Base-by-base conservation (phyloP, 2,888 invertebrate species). In the Cactoblastis cactorum region DNA sequence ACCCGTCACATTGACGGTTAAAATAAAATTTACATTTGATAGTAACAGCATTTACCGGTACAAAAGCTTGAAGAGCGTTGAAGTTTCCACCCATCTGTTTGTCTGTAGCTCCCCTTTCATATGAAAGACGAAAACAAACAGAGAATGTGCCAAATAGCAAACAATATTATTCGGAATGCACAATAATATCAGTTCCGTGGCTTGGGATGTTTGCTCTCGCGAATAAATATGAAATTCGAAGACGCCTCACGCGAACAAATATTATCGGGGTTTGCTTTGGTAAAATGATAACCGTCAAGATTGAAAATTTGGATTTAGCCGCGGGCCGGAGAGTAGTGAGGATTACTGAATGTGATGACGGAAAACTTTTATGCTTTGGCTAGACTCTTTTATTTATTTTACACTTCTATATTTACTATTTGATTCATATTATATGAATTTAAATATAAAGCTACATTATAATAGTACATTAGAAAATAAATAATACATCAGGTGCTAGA, bases 91-190 rank as follows among this genome's bases (percentile, higher is more conserved):
- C 80, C 82, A 80, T 78, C 73, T 86, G 80, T 88, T 87, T 87
- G 72, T 77, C 81, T 77, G 80, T 80, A 77, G 82, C 86, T 87
- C 88, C 89, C 89, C 87, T 87, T 87, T 87, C 86, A 83, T 87
- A 88, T 84, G 81, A 83, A 80, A 87, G 86, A 74, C 86, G 85
- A 88, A 83, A 87, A 87, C 88, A 88, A 89, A 89, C 83, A 89
- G 76, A 72, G 86, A 88, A 89, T 88, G 89, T 89, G 89, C 83
- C 87, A 89, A 89, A 87, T 83, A 89, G 88, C 87, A 89, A 89
- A 89, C 89, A 89, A 89, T 89, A 89, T 89, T 89, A 89, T 89
- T 86, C 89, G 86, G 88, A 87, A 89, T 89, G 88, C 89, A 89
- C 89, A 89, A 89, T 89, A 89, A 89, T 89, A 89, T 88, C 85